These are phyloP conservation scores for Drosophila santomea DNA, from an alignment of 1,140 invertebrate genomes.

Conservation along the genomic window DNA sequence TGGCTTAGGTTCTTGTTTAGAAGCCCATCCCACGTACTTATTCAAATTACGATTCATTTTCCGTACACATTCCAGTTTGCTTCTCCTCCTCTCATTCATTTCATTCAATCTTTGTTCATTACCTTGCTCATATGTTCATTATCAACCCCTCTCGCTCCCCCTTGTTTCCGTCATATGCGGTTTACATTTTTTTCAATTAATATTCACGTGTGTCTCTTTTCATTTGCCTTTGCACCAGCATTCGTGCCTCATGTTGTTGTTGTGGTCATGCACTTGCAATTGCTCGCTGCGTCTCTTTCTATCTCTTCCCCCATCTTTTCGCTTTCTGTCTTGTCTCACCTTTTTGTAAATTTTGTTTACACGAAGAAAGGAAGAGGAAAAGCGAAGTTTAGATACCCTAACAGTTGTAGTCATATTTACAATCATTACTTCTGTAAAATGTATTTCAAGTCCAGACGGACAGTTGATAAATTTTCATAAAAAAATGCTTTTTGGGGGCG, in stretches of 20 bases:
- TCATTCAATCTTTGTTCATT: slow-evolving; percentile 43
- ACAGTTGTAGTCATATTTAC: not conserved
- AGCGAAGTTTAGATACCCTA: not conserved
- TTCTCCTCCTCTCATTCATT: slow-evolving; percentile 29
- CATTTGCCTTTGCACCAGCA: slow-evolving; percentile 32
- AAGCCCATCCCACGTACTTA: not conserved
- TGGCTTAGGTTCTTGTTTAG: not conserved
- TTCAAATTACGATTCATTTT: slow-evolving; percentile 27
- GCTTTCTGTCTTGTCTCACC: slow-evolving; percentile 30
- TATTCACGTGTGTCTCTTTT: slow-evolving; percentile 59
- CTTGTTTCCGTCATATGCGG: slow-evolving; percentile 23
- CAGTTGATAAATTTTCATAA: no score
- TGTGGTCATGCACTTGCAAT: slow-evolving; percentile 48
- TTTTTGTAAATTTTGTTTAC: slow-evolving; percentile 21
- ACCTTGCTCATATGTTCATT: slow-evolving; percentile 28
- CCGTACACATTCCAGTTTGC: slow-evolving; percentile 27
- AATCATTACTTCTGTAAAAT: no score
- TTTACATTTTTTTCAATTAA: slow-evolving; percentile 59
- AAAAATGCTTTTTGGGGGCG: no score
- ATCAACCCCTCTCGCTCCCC: not conserved
- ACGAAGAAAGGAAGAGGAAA: not conserved
- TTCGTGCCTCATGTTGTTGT: slow-evolving; percentile 28
- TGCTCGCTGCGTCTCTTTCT: slow-evolving; percentile 18
- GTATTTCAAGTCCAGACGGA: no score
- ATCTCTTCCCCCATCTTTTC: not conserved